A percentile compares a stretch with the other conserved stretches of the same genome.
Evolutionary conservation across 2,888 invertebrate species (phyloP).

Genomic region (Baccha elongata): DNA sequence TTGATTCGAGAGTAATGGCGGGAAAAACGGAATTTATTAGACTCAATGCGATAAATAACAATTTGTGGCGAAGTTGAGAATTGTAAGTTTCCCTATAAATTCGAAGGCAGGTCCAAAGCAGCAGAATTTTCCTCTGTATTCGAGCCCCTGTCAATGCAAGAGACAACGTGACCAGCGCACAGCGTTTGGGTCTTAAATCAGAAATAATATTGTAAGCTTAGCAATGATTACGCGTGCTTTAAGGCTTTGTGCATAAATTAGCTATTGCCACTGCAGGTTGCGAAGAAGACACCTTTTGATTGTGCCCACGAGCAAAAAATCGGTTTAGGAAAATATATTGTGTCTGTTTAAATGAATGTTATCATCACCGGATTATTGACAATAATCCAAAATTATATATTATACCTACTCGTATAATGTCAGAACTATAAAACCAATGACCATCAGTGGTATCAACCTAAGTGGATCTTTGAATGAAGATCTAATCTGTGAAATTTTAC

Average conservation of each 20-base stretch:
- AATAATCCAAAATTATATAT: too few species aligned
- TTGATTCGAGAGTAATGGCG: slow-evolving; percentile 72
- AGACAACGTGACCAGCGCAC: not conserved
- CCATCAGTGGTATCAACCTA: too few species aligned
- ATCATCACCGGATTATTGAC: slow-evolving; percentile 55
- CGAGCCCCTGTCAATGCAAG: not conserved
- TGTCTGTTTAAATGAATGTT: not conserved
- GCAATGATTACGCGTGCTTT: slow-evolving; percentile 66
- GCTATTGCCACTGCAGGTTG: slow-evolving; percentile 58
- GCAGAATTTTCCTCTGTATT: not conserved
- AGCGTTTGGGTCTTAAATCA: slow-evolving; percentile 57
- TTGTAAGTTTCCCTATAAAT: slow-evolving; percentile 71
- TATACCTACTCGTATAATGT: too few species aligned
- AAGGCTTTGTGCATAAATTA: slow-evolving; percentile 65
- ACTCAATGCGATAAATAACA: slow-evolving; percentile 70
- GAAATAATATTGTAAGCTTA: slow-evolving; percentile 67
- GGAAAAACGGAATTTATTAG: slow-evolving; percentile 71
- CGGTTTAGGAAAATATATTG: too few species aligned
- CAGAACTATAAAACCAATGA: too few species aligned
- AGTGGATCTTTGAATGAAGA: too few species aligned
- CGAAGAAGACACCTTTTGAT: slow-evolving; percentile 43
- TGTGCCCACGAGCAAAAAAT: slow-evolving; percentile 22
- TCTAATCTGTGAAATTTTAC: too few species aligned
- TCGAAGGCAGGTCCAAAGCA: slow-evolving; percentile 34
- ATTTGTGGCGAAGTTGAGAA: slow-evolving; percentile 70